These are phyloP conservation scores for Microctonus brassicae DNA, from an alignment of 2,888 invertebrate genomes.

Conservation along the genomic window DNA sequence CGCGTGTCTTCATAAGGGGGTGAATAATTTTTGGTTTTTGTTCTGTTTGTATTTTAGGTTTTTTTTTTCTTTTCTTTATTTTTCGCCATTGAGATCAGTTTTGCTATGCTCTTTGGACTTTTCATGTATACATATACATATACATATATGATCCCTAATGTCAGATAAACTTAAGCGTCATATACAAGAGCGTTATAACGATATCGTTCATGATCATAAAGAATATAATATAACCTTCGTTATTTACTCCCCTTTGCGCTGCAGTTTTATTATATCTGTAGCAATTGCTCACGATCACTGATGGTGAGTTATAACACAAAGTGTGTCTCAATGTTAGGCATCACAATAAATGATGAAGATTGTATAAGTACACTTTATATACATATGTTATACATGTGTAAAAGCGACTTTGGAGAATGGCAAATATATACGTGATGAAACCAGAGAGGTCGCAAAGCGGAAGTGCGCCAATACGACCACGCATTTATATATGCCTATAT, in stretches of 20 bases:
- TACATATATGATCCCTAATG: neutral
- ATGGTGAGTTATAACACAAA: neutral
- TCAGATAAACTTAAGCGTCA: neutral
- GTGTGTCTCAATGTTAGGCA: neutral
- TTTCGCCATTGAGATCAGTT: neutral
- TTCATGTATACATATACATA: neutral
- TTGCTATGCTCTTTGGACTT: neutral
- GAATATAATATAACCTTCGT: neutral
- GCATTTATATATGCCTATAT: neutral
- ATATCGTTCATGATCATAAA: neutral
- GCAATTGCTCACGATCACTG: neutral
- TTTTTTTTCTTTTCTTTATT: neutral
- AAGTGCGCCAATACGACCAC: slow-evolving; percentile 4
- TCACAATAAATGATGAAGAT: too few species aligned
- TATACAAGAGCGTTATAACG: neutral
- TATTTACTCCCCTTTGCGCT: neutral
- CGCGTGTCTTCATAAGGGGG: neutral
- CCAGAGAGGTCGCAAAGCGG: slow-evolving; percentile 1
- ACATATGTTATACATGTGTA: neutral
- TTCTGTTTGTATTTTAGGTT: neutral
- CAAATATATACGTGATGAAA: neutral
- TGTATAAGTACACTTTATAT: neutral
- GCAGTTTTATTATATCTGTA: neutral
- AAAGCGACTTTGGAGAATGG: neutral
- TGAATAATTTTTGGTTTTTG: neutral